phyloP scores from a whole-genome alignment of 2,888 invertebrate species.

The Periphyllus acericola region DNA sequence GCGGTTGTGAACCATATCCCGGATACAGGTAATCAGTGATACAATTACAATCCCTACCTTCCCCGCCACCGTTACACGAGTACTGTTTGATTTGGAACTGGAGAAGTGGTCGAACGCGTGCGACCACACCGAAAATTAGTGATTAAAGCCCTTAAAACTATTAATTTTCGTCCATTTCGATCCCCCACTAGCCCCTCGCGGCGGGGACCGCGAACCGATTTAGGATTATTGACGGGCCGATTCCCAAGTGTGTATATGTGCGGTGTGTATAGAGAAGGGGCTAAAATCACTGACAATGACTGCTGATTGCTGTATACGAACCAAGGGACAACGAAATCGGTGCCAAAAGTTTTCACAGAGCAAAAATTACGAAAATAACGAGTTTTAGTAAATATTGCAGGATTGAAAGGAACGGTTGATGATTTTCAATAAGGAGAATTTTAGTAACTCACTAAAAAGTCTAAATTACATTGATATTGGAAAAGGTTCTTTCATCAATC shows the following conservation, averaged over 20 bases:
- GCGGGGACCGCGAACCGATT: neutral
- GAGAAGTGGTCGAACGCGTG: slow-evolving; percentile 28
- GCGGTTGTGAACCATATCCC: slow-evolving; percentile 54
- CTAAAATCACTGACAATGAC: slow-evolving; percentile 32
- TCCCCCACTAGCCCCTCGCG: neutral
- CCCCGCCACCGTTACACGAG: neutral
- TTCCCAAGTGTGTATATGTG: slow-evolving; percentile 4
- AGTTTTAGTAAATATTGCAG: neutral
- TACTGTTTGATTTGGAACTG: slow-evolving; percentile 46
- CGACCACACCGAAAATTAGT: slow-evolving; percentile 2
- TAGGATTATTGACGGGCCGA: neutral
- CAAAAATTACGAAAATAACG: neutral
- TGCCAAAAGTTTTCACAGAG: neutral
- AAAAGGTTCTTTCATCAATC: neutral
- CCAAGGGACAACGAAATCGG: neutral
- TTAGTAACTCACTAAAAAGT: neutral
- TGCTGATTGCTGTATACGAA: slow-evolving; percentile 4
- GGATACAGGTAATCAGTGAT: slow-evolving; percentile 60
- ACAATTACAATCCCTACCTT: slow-evolving; percentile 36
- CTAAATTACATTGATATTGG: neutral
- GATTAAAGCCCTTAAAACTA: slow-evolving; percentile 21
- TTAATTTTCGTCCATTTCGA: slow-evolving; percentile 44
- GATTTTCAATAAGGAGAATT: neutral
- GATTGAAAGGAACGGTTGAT: neutral
- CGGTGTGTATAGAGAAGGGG: neutral